Base-by-base conservation (phyloP, 2,797 vertebrate genomes). In the Micromesistius poutassou region DNA sequence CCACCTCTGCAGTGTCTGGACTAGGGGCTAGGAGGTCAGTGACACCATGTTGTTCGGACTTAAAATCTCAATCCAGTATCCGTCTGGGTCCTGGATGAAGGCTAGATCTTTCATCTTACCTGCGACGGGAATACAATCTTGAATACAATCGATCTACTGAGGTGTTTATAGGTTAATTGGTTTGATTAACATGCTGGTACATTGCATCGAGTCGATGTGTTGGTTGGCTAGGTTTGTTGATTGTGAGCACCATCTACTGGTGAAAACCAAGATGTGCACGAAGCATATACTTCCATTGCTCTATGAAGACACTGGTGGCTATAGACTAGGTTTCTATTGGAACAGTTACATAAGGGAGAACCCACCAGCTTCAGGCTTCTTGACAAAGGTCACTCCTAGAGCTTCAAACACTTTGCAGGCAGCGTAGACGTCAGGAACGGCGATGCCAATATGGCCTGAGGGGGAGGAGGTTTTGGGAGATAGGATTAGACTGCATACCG, bases 91-190 rank as follows among this genome's bases (percentile, higher is more conserved):
- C 91, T 98, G 98, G 91, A 99, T 93, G 93, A 99, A 99, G 36
- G 98, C 98, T 89, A 99, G 85, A 35, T 96, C 98, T 93, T 98
- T 98, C 97, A 99, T 98, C 94, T 99, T 99, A 91, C 97, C 97
- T 99, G 84, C 68, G 55, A 33, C 31, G 81, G 75, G 33, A 74
- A 74, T n/a, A 71, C 68, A 70, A 25, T 22, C n/a, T n/a, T 55
- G 16, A 19, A 55, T 55, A 55, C 19, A 62, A 62, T 62, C 6
- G 5, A 8, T 62, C 55, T 1, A 62, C 9, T 55, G 16, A 6
- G 46, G 46, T 55, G 14, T 50, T 50, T 13, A 22, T 16, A 19
- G 16, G 46, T 55, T 55, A 55, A 4, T 22, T 55, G 46, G 46
- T 55, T 55, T 22, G 19, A 19, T 19, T 16, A 1, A 19, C 16